Conservation (phyloP, 2,113 vertebrate genomes). For the Scopus umbretta region DNA sequence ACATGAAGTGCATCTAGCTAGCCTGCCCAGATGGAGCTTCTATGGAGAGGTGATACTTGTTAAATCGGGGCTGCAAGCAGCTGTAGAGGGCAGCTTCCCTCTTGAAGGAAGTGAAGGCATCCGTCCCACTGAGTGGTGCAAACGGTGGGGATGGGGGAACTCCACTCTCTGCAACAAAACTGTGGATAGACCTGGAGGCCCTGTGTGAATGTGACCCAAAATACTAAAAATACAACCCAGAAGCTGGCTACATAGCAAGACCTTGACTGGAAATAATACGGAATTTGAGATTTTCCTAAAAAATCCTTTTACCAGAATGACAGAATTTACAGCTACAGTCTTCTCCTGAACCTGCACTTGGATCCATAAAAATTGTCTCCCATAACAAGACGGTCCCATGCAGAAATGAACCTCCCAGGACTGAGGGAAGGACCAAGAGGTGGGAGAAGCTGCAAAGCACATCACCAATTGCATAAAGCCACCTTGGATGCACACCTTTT, state of each 20-base stretch:
- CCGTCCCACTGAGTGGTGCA: accelerated
- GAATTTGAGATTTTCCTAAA: background rate
- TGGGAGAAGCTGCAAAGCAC: background rate
- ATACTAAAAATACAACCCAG: background rate
- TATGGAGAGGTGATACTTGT: background rate
- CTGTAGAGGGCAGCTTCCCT: background rate
- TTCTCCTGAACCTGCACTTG: background rate
- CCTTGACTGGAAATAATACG: background rate
- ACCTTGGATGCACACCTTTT: background rate
- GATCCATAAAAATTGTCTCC: background rate
- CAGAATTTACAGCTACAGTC: background rate
- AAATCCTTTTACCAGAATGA: background rate
- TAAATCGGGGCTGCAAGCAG: background rate
- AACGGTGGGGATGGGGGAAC: accelerated
- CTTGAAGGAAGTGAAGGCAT: background rate
- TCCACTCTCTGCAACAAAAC: background rate
- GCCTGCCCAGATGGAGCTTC: slow-evolving; percentile 3
- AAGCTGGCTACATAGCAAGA: background rate
- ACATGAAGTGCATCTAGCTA: background rate
- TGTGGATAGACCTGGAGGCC: background rate
- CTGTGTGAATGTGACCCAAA: background rate
- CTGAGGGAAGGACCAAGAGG: background rate
- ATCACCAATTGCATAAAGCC: background rate
- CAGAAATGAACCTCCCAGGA: background rate
- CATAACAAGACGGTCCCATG: background rate